phyloP scores from a whole-genome alignment of 2,888 invertebrate species.

The Neria commutata region DNA sequence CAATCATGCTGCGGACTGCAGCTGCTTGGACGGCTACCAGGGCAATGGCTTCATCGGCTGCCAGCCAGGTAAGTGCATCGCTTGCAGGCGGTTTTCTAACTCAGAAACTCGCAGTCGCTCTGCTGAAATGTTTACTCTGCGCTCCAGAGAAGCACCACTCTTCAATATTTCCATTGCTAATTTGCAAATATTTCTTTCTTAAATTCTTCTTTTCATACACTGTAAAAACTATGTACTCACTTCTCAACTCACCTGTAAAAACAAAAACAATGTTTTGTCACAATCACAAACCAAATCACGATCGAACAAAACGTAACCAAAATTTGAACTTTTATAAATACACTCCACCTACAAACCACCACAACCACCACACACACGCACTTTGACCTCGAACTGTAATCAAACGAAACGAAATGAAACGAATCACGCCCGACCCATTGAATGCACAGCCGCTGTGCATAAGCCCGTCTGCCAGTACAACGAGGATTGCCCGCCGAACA shows the following conservation, averaged over 20 bases:
- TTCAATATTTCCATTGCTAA: constrained; percentile 31
- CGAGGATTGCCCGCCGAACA: constrained; percentile 87
- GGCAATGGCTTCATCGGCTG: constrained; percentile 86
- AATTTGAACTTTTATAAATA: constrained; percentile 21
- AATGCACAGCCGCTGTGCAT: constrained; percentile 59
- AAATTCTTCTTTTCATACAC: constrained; percentile 46
- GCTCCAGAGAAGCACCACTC: constrained; percentile 14
- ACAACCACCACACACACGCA: constrained; percentile 6
- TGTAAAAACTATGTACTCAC: constrained; percentile 54
- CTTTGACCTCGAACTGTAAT: constrained; percentile 5
- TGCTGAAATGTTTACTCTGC: too few species aligned
- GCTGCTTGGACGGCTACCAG: constrained; percentile 83
- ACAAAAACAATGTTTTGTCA: constrained; percentile 39
- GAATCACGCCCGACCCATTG: constrained; percentile 4
- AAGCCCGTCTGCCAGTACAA: constrained; percentile 83
- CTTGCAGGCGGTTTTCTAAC: not conserved
- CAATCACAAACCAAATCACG: constrained; percentile 34
- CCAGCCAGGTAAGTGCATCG: constrained; percentile 69
- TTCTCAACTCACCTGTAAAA: constrained; percentile 43
- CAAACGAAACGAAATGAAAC: constrained; percentile 7
- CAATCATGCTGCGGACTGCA: constrained; percentile 85
- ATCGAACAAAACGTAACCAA: constrained; percentile 21
- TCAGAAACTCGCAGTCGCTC: too few species aligned
- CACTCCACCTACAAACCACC: constrained; percentile 5
- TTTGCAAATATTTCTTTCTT: constrained; percentile 35